Percentiles rank a stretch among this genome's conserved stretches.
Evolutionary conservation across 1,140 invertebrate species (phyloP).

Genomic region (Branchinecta lynchi): DNA sequence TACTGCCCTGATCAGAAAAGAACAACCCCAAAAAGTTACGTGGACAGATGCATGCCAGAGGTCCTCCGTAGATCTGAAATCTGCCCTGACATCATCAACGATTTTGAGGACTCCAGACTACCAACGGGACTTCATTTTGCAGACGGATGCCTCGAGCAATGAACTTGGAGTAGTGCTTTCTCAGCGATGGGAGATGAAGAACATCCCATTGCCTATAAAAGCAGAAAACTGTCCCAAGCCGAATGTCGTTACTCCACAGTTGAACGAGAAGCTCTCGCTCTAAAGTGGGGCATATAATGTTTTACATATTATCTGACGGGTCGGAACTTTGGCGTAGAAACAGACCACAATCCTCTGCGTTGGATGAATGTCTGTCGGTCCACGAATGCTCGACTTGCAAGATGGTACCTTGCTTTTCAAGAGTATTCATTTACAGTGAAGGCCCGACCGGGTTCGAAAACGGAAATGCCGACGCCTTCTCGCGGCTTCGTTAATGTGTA

Average conservation of each 20-base stretch:
- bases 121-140: background rate
- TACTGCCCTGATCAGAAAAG: constrained; percentile 23
- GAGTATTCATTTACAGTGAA: background rate
- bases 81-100: background rate
- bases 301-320: constrained; percentile 30
- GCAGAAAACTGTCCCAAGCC: constrained; percentile 28
- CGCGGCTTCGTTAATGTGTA: too few species aligned
- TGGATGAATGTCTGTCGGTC: background rate
- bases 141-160: constrained; percentile 12
- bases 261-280: constrained; percentile 30
- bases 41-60: background rate
- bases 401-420: background rate
- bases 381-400: background rate
- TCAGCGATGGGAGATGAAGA: constrained; percentile 7
- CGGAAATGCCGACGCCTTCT: background rate
- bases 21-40: background rate
- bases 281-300: constrained; percentile 27
- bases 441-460: background rate
- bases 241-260: constrained; percentile 32
- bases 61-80: background rate
- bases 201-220: constrained; percentile 29
- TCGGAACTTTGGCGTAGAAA: constrained; percentile 27
- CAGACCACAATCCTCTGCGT: constrained; percentile 32
- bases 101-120: constrained; percentile 15
- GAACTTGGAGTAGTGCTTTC: constrained; percentile 14